phyloP scores from a whole-genome alignment of 2,797 vertebrate genomes.

The Leuciscus waleckii region DNA sequence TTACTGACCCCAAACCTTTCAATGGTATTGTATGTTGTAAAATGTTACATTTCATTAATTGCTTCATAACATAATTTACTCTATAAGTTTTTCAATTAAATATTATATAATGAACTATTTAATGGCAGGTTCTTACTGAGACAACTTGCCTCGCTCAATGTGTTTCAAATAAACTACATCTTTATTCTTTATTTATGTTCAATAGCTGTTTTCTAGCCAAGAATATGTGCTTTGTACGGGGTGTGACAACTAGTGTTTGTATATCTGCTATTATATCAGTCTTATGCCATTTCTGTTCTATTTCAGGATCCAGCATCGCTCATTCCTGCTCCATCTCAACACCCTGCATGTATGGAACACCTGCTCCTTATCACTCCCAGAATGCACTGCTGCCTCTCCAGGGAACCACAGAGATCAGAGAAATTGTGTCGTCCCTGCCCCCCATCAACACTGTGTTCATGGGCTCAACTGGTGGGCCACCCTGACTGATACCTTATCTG shows the following conservation, averaged over 20 bases:
- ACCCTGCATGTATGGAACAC: constrained; percentile 90
- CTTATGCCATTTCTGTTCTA: not conserved
- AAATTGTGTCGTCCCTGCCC: constrained; percentile 90
- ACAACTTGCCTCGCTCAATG: not conserved
- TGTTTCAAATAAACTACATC: not conserved
- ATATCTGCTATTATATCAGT: not conserved
- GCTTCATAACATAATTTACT: not conserved
- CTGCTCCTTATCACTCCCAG: constrained; percentile 83
- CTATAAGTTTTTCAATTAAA: not conserved
- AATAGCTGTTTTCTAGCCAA: not conserved
- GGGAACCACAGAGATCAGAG: constrained; percentile 76
- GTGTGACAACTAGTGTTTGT: too few relatives aligned
- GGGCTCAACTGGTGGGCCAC: constrained; percentile 86
- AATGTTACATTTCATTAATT: not conserved
- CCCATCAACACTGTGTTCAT: constrained; percentile 98
- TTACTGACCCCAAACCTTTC: not conserved
- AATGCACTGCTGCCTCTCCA: constrained; percentile 83
- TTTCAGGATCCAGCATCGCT: constrained; percentile 79
- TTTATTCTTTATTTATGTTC: not conserved
- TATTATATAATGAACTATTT: not conserved
- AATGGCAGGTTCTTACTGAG: not conserved
- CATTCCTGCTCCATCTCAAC: constrained; percentile 80
- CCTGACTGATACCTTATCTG: constrained; percentile 69
- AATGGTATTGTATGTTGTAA: not conserved
- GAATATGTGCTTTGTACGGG: not conserved